phyloP scores from a whole-genome alignment of 2,888 invertebrate genomes.

The Augochlorella aurata region DNA sequence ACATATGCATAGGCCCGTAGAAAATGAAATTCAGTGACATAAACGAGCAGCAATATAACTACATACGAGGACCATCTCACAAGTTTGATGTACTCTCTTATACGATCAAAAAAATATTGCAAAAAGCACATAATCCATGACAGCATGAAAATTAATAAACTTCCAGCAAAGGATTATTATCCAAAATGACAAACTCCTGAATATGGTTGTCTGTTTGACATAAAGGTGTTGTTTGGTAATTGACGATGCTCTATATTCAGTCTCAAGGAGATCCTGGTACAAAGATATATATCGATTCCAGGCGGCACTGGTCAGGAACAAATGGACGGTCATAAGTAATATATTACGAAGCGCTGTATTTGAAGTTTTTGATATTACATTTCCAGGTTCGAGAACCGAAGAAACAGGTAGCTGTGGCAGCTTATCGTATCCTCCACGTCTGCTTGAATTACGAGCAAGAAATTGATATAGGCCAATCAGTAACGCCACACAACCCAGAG shows the following conservation, averaged over 20 bases:
- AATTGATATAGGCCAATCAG: conserved; percentile 88
- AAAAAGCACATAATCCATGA: conserved; percentile 88
- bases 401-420: conserved; percentile 80
- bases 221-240: conserved; percentile 82
- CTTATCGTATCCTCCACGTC: conserved; percentile 89
- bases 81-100: conserved; percentile 89
- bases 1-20: conserved; percentile 82
- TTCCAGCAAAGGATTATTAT: conserved; percentile 89
- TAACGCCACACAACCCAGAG: conserved; percentile 88
- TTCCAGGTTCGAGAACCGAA: conserved; percentile 45
- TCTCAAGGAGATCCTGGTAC: conserved; percentile 90
- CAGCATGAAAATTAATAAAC: conserved; percentile 90
- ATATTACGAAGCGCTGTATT: conserved; percentile 85
- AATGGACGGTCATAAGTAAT: conserved; percentile 87
- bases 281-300: conserved; percentile 93
- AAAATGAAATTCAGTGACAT: conserved; percentile 89
- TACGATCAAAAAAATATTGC: conserved; percentile 91
- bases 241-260: conserved; percentile 80
- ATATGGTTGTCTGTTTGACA: conserved; percentile 84
- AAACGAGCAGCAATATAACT: conserved; percentile 86
- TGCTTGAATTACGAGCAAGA: conserved; percentile 88
- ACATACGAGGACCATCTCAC: conserved; percentile 89
- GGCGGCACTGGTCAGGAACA: conserved; percentile 88
- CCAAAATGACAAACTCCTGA: conserved; percentile 90
- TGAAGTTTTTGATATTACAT: conserved; percentile 72